phyloP scores from a whole-genome alignment of 2,797 vertebrate genomes.

The Amniataba percoides region DNA sequence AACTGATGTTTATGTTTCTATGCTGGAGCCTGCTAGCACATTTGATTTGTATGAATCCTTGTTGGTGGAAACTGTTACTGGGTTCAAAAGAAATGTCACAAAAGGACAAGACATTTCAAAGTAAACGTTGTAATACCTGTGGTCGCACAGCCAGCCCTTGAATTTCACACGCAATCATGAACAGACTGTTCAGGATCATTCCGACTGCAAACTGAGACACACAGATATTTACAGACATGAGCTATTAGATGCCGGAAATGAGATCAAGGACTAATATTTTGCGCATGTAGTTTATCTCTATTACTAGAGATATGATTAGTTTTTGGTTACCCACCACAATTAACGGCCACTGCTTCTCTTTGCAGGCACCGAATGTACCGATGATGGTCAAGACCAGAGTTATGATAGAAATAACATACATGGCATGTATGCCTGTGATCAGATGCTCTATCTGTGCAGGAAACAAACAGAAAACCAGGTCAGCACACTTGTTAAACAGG shows the following conservation, averaged over 20 bases:
- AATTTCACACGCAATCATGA: not conserved
- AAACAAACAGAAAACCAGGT: constrained; percentile 15
- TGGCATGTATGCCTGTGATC: not conserved
- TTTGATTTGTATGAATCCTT: not conserved
- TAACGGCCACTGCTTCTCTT: constrained; percentile 68
- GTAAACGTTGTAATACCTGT: constrained; percentile 35
- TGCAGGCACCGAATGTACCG: constrained; percentile 61
- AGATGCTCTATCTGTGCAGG: constrained; percentile 24
- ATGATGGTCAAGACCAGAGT: constrained; percentile 47
- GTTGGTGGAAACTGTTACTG: not conserved
- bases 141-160: accelerated
- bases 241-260: not conserved
- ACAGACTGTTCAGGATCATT: constrained; percentile 59
- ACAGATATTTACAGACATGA: not conserved
- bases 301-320: too few relatives aligned
- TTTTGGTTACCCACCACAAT: constrained; percentile 64
- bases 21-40: not conserved
- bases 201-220: constrained; percentile 68
- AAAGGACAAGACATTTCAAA: not conserved
- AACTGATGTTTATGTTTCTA: not conserved
- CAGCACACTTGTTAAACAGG: not conserved
- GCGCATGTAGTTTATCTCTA: not conserved
- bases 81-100: not conserved
- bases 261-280: not conserved
- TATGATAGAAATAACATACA: constrained; percentile 40